Percentiles rank a stretch among this genome's conserved stretches.
Evolutionary conservation across 2,113 vertebrate species (phyloP).

Genomic region (Syrmaticus mikado): DNA sequence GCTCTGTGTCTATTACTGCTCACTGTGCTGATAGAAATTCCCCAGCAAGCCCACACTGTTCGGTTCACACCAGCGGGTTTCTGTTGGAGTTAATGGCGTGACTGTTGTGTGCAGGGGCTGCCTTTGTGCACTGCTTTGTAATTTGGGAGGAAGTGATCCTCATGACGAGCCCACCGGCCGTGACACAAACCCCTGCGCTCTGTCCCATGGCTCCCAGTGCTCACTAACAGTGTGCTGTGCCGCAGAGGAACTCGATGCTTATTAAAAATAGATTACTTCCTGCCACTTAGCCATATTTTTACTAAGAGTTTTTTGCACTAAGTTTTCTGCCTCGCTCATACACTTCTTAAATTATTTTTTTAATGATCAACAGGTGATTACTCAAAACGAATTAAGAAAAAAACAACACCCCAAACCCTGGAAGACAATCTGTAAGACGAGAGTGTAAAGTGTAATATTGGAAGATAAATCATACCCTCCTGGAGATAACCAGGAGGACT

Average conservation of each 20-base stretch:
- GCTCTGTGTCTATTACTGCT: conserved; percentile 31
- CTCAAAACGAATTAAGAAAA: neutral
- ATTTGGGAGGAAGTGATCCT: conserved; percentile 37
- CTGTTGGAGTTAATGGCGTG: neutral
- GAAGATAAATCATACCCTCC: neutral
- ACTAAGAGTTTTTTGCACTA: neutral
- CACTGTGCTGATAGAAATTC: neutral
- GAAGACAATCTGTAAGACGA: neutral
- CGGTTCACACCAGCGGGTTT: neutral
- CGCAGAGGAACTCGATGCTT: conserved; percentile 34
- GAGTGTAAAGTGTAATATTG: rapidly evolving
- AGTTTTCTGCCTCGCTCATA: conserved; percentile 33
- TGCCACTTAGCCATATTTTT: neutral
- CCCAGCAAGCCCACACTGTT: neutral
- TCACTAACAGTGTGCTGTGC: neutral
- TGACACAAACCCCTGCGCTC: neutral
- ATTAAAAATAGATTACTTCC: conserved; percentile 50
- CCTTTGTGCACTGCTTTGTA: conserved; percentile 44
- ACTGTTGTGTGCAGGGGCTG: neutral
- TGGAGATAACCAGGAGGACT: neutral
- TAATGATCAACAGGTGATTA: neutral
- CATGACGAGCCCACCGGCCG: rapidly evolving
- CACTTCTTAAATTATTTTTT: neutral
- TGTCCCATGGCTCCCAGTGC: neutral
- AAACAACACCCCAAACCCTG: neutral